phyloP scores from a whole-genome alignment of 2,888 invertebrate species.

The Drosophila mercatorum region DNA sequence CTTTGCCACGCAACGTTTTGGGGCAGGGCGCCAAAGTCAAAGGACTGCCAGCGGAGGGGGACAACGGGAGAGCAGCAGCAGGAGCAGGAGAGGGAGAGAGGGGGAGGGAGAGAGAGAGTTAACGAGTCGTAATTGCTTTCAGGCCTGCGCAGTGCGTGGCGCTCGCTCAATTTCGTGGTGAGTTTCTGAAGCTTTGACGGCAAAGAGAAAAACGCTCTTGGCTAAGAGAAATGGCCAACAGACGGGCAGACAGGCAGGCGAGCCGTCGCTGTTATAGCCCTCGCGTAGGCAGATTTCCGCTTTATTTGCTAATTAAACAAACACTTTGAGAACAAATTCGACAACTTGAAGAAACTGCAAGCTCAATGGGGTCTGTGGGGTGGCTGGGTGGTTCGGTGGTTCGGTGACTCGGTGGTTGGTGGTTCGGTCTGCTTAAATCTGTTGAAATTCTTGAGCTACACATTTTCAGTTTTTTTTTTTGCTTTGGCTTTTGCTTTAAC shows the following conservation, averaged over 20 bases:
- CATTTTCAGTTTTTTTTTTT: neutral
- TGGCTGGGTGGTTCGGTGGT: neutral
- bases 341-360: slow-evolving; percentile 14
- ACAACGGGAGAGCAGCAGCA: no score
- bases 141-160: slow-evolving; percentile 39
- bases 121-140: slow-evolving; percentile 17
- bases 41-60: slow-evolving; percentile 17
- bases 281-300: slow-evolving; percentile 38
- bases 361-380: neutral
- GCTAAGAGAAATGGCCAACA: slow-evolving; percentile 10
- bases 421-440: slow-evolving; percentile 13
- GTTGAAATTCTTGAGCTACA: slow-evolving; percentile 36
- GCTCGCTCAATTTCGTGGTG: slow-evolving; percentile 52
- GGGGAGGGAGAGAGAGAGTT: neutral
- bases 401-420: no score
- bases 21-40: slow-evolving; percentile 50
- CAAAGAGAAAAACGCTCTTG: slow-evolving; percentile 16
- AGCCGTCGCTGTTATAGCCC: slow-evolving; percentile 1
- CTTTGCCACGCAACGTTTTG: slow-evolving; percentile 45
- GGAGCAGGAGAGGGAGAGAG: neutral
- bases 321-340: slow-evolving; percentile 42
- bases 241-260: neutral
- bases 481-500: slow-evolving; percentile 2
- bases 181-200: slow-evolving; percentile 27
- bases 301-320: slow-evolving; percentile 70